phyloP scores from a whole-genome alignment of 2,888 invertebrate species.

The Mesochorus sp. region DNA sequence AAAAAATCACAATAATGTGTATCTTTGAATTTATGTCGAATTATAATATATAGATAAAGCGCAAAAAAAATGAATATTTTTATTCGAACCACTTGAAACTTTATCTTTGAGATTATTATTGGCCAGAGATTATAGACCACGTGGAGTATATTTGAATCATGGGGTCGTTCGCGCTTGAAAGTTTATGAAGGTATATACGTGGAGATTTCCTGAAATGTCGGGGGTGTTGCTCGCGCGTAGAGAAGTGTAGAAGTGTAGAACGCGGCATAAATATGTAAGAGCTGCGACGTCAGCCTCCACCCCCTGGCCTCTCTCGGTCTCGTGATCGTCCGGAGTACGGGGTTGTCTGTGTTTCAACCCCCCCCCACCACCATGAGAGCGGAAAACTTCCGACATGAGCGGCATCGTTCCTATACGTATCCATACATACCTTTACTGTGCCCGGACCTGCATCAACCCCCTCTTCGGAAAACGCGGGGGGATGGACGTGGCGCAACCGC shows the following conservation, averaged over 20 bases:
- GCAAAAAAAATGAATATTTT: no score
- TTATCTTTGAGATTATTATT: constrained; percentile 14
- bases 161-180: constrained; percentile 39
- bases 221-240: constrained; percentile 66
- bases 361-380: constrained; percentile 1
- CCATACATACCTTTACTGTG: constrained; percentile 23
- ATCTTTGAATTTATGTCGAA: no score
- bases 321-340: constrained; percentile 10
- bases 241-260: constrained; percentile 69
- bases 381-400: constrained; percentile 33
- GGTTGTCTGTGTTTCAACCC: constrained; percentile 42
- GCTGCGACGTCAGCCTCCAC: constrained; percentile 72
- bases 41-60: neutral
- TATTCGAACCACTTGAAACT: no score
- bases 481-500: constrained; percentile 43
- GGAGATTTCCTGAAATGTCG: constrained; percentile 52
- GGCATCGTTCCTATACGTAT: constrained; percentile 12
- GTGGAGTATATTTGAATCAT: constrained; percentile 50
- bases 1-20: no score
- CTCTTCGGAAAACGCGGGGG: constrained; percentile 13
- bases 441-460: constrained; percentile 65
- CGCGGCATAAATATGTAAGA: constrained; percentile 82
- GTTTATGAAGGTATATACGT: constrained; percentile 21
- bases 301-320: neutral
- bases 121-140: constrained; percentile 24